Evolutionary conservation across 2,113 vertebrate species (phyloP).

Genomic region (Balaenoptera acutorostrata): DNA sequence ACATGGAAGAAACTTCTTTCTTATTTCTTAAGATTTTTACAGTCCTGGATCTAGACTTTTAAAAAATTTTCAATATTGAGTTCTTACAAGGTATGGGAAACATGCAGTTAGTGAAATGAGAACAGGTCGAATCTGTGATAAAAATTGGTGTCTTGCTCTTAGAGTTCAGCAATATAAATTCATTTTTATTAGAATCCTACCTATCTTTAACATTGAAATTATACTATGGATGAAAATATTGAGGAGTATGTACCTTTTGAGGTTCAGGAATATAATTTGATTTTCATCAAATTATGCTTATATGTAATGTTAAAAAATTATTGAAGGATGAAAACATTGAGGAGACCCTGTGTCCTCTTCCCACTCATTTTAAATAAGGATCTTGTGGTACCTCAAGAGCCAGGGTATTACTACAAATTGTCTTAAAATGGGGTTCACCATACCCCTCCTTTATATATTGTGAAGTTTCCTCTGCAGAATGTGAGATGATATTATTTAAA

Average conservation of each 20-base stretch:
- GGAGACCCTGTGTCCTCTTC: neutral
- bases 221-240: neutral
- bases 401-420: neutral
- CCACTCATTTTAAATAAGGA: neutral
- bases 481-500: conserved; percentile 36
- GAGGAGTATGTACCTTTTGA: neutral
- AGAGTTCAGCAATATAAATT: conserved; percentile 28
- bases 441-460: neutral
- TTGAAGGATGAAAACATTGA: conserved; percentile 14
- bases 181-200: conserved; percentile 35
- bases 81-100: neutral
- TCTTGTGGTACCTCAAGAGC: neutral
- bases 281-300: conserved; percentile 37
- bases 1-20: neutral
- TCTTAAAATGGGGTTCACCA: neutral
- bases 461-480: conserved; percentile 32
- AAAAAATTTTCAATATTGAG: neutral
- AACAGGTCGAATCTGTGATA: conserved; percentile 5
- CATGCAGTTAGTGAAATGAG: neutral
- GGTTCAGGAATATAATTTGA: conserved; percentile 43
- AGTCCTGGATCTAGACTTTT: neutral
- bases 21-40: neutral
- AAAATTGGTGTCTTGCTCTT: neutral
- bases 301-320: conserved; percentile 29
- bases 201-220: conserved; percentile 27